Evolutionary conservation across 2,888 invertebrate genomes (phyloP).

Genomic region (Stenichneumon culpator): DNA sequence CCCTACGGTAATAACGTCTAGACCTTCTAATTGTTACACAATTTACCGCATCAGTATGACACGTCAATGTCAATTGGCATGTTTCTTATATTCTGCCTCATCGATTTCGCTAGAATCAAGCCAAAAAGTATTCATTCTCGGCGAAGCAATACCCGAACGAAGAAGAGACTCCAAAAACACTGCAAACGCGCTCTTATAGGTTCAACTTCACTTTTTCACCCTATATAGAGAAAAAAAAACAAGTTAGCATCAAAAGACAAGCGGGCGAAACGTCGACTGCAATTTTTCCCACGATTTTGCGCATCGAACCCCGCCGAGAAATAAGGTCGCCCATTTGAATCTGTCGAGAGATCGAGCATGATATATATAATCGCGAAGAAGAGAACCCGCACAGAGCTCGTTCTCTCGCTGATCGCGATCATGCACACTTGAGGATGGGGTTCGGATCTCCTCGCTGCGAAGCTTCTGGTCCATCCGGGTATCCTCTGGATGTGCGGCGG

Average conservation of each 20-base stretch:
- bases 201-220: no score
- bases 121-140: no score
- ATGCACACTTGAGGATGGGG: slow-evolving; percentile 36
- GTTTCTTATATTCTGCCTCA: no score
- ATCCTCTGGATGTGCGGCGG: slow-evolving; percentile 49
- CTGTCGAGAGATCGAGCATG: slow-evolving; percentile 66
- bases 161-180: not conserved
- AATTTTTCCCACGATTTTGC: slow-evolving; percentile 75
- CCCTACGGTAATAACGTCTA: no score
- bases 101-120: no score
- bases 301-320: slow-evolving; percentile 65
- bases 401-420: slow-evolving; percentile 37
- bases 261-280: slow-evolving; percentile 20
- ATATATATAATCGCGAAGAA: slow-evolving; percentile 4
- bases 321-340: slow-evolving; percentile 77
- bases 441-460: slow-evolving; percentile 28
- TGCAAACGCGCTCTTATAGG: no score
- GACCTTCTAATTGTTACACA: no score
- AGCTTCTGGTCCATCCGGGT: slow-evolving; percentile 39
- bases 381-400: slow-evolving; percentile 34
- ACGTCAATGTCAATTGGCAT: no score
- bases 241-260: slow-evolving; percentile 7
- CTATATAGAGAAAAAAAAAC: not conserved
- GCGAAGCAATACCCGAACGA: not conserved
- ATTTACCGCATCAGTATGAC: no score